These are phyloP conservation scores for Hemibagrus wyckioides DNA, from an alignment of 2,113 vertebrate species.

Conservation along the genomic window DNA sequence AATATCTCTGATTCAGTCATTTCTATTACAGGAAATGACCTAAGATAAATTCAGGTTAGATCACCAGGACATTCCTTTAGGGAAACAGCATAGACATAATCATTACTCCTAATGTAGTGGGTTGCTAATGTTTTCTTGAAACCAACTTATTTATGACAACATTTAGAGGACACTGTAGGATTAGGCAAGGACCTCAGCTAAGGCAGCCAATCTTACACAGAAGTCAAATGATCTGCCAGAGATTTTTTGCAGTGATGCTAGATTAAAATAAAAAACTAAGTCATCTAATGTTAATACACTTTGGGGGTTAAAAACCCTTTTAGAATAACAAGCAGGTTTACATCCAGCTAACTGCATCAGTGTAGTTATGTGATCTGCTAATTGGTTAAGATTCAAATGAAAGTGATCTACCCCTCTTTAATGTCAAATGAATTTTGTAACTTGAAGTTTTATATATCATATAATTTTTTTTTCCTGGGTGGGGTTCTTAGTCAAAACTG, in stretches of 20 bases:
- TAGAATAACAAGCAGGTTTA: background rate
- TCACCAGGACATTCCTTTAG: background rate
- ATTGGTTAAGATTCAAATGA: background rate
- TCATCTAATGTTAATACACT: background rate
- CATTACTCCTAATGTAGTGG: background rate
- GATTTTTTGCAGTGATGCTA: background rate
- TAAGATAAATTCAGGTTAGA: slow-evolving; percentile 38
- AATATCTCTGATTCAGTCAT: slow-evolving; percentile 10
- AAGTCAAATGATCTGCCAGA: background rate
- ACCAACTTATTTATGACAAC: slow-evolving; percentile 29
- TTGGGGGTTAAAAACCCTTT: background rate
- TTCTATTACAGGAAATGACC: slow-evolving; percentile 26
- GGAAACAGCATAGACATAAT: background rate
- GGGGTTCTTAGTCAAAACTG: background rate
- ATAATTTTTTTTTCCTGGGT: background rate
- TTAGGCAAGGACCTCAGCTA: background rate
- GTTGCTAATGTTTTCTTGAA: slow-evolving; percentile 21
- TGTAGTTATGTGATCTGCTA: background rate
- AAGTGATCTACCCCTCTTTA: background rate
- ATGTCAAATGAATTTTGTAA: background rate
- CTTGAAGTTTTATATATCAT: background rate
- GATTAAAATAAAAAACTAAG: background rate
- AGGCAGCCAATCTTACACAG: background rate
- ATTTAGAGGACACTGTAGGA: slow-evolving; percentile 3
- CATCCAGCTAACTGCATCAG: background rate